A percentile compares a stretch with the other conserved stretches of the same genome.
Evolutionary conservation across 2,113 vertebrate genomes (phyloP).

Genomic region (Trogon melanurus): DNA sequence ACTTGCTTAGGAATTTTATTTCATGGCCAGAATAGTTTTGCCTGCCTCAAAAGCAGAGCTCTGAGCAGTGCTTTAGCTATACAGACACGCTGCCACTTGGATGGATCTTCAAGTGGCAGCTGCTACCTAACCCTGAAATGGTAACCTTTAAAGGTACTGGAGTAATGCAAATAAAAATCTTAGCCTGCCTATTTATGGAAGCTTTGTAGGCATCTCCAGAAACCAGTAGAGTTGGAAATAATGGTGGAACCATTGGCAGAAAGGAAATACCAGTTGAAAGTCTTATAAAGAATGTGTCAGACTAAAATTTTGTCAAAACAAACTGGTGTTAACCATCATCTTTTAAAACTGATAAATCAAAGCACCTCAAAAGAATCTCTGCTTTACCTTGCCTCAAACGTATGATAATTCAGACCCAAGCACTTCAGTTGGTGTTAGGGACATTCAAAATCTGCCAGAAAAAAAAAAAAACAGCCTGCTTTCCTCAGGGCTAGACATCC

Average conservation of each 20-base stretch:
- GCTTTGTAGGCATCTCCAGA: neutral
- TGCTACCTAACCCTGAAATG: neutral
- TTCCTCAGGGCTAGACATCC: neutral
- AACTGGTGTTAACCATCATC: neutral
- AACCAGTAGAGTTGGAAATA: neutral
- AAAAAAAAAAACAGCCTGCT: neutral
- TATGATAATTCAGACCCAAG: neutral
- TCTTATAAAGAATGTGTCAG: neutral
- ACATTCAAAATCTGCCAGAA: neutral
- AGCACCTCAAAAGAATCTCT: neutral
- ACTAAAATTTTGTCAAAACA: neutral
- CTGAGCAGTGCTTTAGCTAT: neutral
- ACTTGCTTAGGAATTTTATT: neutral
- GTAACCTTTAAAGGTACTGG: neutral
- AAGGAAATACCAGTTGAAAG: neutral
- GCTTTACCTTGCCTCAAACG: neutral
- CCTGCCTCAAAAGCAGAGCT: neutral
- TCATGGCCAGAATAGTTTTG: neutral
- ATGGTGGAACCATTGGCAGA: neutral
- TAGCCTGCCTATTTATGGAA: neutral
- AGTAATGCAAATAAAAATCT: neutral
- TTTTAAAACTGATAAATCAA: neutral
- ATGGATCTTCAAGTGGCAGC: neutral
- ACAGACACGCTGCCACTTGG: neutral
- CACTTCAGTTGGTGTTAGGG: no score